These are phyloP conservation scores for Dermatemys mawii DNA, from an alignment of 2,113 vertebrate genomes.

Conservation along the genomic window DNA sequence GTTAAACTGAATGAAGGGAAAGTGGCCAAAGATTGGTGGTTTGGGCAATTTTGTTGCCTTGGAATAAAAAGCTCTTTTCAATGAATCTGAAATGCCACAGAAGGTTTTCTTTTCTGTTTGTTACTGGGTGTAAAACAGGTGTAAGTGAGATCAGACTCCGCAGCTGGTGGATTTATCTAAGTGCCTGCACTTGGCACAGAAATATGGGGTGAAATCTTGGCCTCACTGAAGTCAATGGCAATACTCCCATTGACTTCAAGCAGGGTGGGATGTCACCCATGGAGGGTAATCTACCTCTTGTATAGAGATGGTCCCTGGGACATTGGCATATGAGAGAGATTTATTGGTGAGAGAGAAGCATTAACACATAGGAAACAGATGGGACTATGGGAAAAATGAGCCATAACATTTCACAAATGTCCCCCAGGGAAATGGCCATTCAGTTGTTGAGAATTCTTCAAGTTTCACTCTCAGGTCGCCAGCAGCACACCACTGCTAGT, in stretches of 20 bases:
- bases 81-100: conserved; percentile 3
- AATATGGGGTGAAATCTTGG: neutral
- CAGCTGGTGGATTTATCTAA: neutral
- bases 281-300: neutral
- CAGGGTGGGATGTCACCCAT: neutral
- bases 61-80: neutral
- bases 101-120: neutral
- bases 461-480: neutral
- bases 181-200: neutral
- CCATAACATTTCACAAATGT: neutral
- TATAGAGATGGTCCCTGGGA: neutral
- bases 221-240: neutral
- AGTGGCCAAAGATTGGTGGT: neutral
- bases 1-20: conserved; percentile 30
- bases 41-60: neutral
- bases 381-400: neutral
- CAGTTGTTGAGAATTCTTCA: neutral
- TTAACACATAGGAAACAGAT: neutral
- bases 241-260: neutral
- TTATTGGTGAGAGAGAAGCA: neutral
- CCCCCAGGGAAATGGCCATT: neutral
- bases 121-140: neutral
- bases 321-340: neutral
- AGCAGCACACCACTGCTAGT: neutral
- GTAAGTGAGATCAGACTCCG: neutral